Evolutionary conservation across 64 coral and sea anemone genomes (phyloP), one percentile per base, ranked within the genome.

Genomic region (Dendronephthya gigantea): DNA sequence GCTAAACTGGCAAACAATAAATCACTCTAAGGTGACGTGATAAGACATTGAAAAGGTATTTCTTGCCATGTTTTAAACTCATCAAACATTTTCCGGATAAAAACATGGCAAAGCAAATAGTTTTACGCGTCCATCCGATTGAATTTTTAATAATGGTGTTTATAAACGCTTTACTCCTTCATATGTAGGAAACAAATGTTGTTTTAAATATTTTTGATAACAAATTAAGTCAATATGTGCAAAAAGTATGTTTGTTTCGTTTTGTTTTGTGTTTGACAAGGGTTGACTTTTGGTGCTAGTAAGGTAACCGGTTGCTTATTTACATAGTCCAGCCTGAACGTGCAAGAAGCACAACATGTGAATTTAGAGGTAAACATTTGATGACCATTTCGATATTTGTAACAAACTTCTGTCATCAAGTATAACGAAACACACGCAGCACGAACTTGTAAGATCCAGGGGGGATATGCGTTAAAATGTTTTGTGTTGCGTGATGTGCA

Each of bases 21-120:
- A 79, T 79, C 72, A 79, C 36, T 79, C 36, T 16, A 79, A 79
- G 36, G 32, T 79, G 72, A 79, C 72, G 36, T 79, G 32, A 62
- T n/a, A 22, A 23, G 55, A 34, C 9, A 79, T 79, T 79, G 34
- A 79, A 79, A 17, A 8, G 31, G 41, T 45, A 11, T 79, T 36
- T 79, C 36, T 79, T 36, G 72, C 72, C 30, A 79, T 17, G 36
- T 34, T 79, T 45, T 45, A 79, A 39, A 39, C 30, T 79, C 72
- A 36, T 29, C 19, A 30, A 30, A 66, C 58, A 66, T 30, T 79
- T 79, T 79, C 72, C 72, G 72, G 72, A 79, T 79, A 79, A 79
- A 79, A 34, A 79, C 13, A 79, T 8, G 9, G 29, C 31, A 34
- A 79, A 66, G 72, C 72, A 33, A 33, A 34, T 39, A 79, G 36